Base-by-base conservation (phyloP, 2,113 vertebrate species). In the Vidua chalybeata region DNA sequence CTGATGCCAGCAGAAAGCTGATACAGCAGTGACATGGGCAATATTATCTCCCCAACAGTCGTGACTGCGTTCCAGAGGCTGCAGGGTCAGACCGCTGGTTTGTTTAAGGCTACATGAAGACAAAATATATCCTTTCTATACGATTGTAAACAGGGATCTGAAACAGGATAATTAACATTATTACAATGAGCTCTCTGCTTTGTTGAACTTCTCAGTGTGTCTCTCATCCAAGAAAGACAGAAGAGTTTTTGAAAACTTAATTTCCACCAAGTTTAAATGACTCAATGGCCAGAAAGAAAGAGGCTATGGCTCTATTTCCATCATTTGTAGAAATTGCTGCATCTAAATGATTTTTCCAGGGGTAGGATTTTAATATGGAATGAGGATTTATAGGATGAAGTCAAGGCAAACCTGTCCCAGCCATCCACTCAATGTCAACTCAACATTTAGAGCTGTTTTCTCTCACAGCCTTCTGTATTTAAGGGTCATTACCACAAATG, bases 31-130 rank as follows among this genome's bases (percentile, higher is more conserved):
- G 6, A 93, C 84, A 67, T 49, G 68, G 80, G 64, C 0, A 76
- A 97, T 95, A 49, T 20, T 81, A 88, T 96, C 88, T 96, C 76
- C 61, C 64, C n/a, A 41, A 43, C 88, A 93, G 93, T 95, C 23
- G 0, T 96, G 88, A 96, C 86, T 93, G 48, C 88, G 78, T 96
- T 95, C n/a, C 83, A 88, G 61, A 92, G 92, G 48, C 92, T 88
- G 85, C 68, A 88, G 41, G 93, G 90, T 92, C 88, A 93, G 68
- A 85, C 49, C 41, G 5, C 0, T 13, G 45, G 76, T 96, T 97
- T 96, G 83, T 76, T 95, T 96, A 95, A 92, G 83, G 82, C 85
- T 79, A 84, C 64, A 2, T 64, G 92, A 83, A 93, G 73, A 63
- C 31, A 93, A 95, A 97, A 93, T 55, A 90, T 45, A 71, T 93